These are phyloP conservation scores for Brachionus calyciflorus DNA, from an alignment of 1,140 invertebrate genomes.

Conservation along the genomic window DNA sequence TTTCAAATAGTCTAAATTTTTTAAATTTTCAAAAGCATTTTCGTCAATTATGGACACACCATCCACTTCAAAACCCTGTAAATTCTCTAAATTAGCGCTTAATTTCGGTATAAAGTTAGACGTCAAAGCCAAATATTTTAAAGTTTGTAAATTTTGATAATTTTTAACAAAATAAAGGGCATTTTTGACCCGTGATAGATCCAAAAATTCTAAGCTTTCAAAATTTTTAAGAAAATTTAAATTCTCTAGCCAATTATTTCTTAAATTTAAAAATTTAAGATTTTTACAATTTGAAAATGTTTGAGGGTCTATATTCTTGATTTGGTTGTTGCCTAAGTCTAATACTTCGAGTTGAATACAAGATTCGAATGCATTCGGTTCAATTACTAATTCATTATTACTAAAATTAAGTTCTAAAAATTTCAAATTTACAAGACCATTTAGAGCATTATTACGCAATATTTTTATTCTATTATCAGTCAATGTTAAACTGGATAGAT, in stretches of 20 bases:
- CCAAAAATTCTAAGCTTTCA: constrained; percentile 17
- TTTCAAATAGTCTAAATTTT: constrained; percentile 8
- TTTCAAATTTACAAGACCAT: not conserved
- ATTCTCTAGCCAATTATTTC: not conserved
- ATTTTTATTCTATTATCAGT: constrained; percentile 2
- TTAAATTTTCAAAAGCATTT: not conserved
- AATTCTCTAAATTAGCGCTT: not conserved
- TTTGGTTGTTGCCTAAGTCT: not conserved
- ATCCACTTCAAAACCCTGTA: not conserved
- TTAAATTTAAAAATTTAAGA: constrained; percentile 27
- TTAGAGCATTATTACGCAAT: not conserved
- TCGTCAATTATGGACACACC: not conserved
- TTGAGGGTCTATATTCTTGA: not conserved
- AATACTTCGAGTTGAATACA: not conserved
- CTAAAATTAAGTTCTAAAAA: not conserved
- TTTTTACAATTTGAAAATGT: not conserved
- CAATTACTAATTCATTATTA: not conserved
- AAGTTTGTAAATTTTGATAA: not conserved
- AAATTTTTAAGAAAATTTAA: constrained; percentile 1
- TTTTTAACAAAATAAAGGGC: not conserved
- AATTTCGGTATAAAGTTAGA: not conserved
- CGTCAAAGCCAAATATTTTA: not conserved
- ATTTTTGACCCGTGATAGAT: not conserved
- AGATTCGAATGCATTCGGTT: not conserved
- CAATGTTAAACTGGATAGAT: not conserved